Conservation (phyloP, 2,888 invertebrate genomes). For the Aporophyla lueneburgensis region DNA sequence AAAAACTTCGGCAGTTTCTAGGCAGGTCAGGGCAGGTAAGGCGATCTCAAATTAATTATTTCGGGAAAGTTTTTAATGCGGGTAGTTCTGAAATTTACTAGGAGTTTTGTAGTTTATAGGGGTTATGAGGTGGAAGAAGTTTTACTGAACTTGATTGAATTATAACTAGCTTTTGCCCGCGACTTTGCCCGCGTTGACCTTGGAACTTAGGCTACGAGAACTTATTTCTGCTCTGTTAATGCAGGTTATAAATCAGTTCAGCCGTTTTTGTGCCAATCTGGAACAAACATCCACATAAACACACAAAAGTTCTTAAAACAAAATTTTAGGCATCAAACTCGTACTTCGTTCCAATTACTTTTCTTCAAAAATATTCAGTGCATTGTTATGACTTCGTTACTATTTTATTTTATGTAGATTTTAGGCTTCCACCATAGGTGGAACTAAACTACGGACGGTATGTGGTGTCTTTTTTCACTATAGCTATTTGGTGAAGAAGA, state of each 20-base stretch:
- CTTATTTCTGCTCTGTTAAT: not conserved
- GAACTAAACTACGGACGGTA: not conserved
- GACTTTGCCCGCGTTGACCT: not conserved
- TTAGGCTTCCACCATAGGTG: no score
- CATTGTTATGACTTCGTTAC: not conserved
- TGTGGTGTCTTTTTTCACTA: not conserved
- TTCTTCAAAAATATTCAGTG: not conserved
- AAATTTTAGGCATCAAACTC: not conserved
- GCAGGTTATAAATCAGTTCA: not conserved
- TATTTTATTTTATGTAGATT: not conserved
- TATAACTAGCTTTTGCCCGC: not conserved
- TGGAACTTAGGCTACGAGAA: not conserved
- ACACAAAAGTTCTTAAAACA: not conserved
- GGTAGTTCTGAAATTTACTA: constrained; percentile 12
- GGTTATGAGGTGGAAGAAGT: not conserved
- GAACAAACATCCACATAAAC: not conserved
- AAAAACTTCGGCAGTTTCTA: constrained; percentile 30
- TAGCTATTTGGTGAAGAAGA: not conserved
- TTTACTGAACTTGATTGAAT: constrained; percentile 1
- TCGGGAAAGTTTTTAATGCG: constrained; percentile 31
- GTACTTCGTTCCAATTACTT: not conserved
- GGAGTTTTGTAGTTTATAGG: constrained; percentile 21
- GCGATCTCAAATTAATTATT: constrained; percentile 41
- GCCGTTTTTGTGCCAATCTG: not conserved
- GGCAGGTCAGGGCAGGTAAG: constrained; percentile 22